phyloP scores from a whole-genome alignment of 2,888 invertebrate genomes.

The Pegoplata infirma region DNA sequence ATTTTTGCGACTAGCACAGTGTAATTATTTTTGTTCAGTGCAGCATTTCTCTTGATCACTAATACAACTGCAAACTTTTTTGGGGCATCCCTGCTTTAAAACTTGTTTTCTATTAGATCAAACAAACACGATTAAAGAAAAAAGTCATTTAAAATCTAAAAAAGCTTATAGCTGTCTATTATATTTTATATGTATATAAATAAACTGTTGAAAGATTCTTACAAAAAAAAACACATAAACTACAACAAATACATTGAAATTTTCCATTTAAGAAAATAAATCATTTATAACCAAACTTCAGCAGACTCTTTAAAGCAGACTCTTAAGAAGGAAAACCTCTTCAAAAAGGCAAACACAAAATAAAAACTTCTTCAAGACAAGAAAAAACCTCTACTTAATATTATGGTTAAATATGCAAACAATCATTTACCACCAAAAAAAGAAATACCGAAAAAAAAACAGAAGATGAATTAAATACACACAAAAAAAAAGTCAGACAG shows the following conservation, averaged over 20 bases:
- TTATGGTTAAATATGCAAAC: constrained; percentile 4
- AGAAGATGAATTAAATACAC: not conserved
- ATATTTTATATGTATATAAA: not conserved
- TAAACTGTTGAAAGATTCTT: not conserved
- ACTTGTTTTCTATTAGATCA: not conserved
- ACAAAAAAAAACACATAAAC: not conserved
- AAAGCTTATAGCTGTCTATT: constrained; percentile 5
- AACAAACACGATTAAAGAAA: constrained; percentile 10
- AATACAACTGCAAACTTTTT: too few relatives aligned
- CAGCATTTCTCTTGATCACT: too few relatives aligned
- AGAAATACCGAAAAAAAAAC: not conserved
- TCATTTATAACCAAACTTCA: constrained; percentile 1
- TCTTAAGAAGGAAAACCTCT: not conserved
- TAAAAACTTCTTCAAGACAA: not conserved
- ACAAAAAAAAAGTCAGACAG: not conserved
- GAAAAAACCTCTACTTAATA: constrained; percentile 12
- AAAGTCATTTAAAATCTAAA: constrained; percentile 30
- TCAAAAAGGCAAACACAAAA: not conserved
- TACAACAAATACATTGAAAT: not conserved
- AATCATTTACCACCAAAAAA: constrained; percentile 5
- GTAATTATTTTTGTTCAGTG: too few relatives aligned
- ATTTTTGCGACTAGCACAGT: too few relatives aligned
- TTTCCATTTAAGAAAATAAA: not conserved
- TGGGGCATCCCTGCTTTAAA: too few relatives aligned
- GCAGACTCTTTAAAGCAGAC: constrained; percentile 4